Percentiles rank a stretch among this genome's conserved stretches.
Evolutionary conservation across 1,140 invertebrate genomes (phyloP).

Genomic region (Fopius arisanus): DNA sequence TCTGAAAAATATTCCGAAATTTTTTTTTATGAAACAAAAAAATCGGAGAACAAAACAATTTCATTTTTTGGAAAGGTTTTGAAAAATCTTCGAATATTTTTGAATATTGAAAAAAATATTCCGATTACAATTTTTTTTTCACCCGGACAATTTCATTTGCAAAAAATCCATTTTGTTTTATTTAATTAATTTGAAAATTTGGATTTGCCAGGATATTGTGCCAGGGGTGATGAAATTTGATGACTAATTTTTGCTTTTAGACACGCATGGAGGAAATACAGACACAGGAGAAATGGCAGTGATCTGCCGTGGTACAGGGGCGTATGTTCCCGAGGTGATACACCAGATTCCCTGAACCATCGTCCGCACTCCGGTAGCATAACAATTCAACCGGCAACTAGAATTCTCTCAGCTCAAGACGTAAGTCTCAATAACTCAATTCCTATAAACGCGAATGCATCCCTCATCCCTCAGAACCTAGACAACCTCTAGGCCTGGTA

Average conservation of each 20-base stretch:
- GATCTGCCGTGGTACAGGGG: slow-evolving; percentile 58
- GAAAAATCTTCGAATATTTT: too few relatives aligned
- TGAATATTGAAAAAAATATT: too few relatives aligned
- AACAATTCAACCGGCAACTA: slow-evolving; percentile 54
- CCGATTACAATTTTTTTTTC: too few relatives aligned
- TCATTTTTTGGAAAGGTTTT: too few relatives aligned
- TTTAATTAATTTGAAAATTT: too few relatives aligned
- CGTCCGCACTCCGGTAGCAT: slow-evolving; percentile 51
- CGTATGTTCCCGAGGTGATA: slow-evolving; percentile 52
- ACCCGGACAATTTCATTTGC: too few relatives aligned
- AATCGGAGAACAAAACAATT: too few relatives aligned
- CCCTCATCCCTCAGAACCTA: neutral
- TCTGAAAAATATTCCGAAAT: too few relatives aligned
- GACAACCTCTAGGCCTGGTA: neutral
- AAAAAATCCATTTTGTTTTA: too few relatives aligned
- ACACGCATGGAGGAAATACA: slow-evolving; percentile 60
- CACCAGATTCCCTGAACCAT: slow-evolving; percentile 55
- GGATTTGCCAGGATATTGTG: too few relatives aligned
- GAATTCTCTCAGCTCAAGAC: slow-evolving; percentile 62
- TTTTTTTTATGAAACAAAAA: too few relatives aligned
- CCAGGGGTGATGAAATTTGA: neutral
- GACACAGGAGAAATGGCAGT: slow-evolving; percentile 52
- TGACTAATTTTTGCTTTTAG: slow-evolving; percentile 39
- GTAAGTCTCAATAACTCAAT: slow-evolving; percentile 46
- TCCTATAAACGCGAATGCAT: neutral